Percentiles rank a stretch among this genome's conserved stretches.
phyloP scores from a whole-genome alignment of 1,140 invertebrate species.

The Lordiphosa mommai region DNA sequence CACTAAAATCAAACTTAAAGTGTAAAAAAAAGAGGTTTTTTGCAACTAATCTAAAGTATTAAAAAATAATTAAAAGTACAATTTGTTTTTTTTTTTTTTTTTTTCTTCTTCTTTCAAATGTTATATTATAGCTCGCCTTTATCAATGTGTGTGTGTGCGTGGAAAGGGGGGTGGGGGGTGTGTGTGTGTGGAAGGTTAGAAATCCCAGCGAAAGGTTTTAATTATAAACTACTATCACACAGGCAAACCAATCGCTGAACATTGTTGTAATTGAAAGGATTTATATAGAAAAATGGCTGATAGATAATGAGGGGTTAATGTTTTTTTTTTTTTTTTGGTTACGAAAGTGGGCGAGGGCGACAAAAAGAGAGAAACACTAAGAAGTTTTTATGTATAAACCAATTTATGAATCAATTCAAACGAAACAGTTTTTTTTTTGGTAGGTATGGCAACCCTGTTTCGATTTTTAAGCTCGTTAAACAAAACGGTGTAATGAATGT shows the following conservation, averaged over 20 bases:
- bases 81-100: not conserved
- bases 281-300: not conserved
- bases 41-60: constrained; percentile 23
- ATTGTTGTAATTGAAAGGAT: not conserved
- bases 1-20: no score
- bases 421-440: no score
- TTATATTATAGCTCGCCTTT: not conserved
- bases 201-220: constrained; percentile 52
- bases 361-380: no score
- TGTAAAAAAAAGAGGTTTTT: no score
- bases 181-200: not conserved
- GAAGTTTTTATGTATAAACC: no score
- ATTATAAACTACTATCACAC: constrained; percentile 80
- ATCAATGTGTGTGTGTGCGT: constrained; percentile 2
- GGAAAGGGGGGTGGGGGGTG: not conserved
- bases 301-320: no score
- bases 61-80: constrained; percentile 20
- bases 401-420: no score
- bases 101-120: no score
- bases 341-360: not conserved
- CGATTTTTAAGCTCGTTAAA: no score
- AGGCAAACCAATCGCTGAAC: constrained; percentile 66
- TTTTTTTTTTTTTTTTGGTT: no score
- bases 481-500: no score
- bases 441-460: no score